Conservation (phyloP, 2,113 vertebrate genomes). For the Terrapene triunguis region DNA sequence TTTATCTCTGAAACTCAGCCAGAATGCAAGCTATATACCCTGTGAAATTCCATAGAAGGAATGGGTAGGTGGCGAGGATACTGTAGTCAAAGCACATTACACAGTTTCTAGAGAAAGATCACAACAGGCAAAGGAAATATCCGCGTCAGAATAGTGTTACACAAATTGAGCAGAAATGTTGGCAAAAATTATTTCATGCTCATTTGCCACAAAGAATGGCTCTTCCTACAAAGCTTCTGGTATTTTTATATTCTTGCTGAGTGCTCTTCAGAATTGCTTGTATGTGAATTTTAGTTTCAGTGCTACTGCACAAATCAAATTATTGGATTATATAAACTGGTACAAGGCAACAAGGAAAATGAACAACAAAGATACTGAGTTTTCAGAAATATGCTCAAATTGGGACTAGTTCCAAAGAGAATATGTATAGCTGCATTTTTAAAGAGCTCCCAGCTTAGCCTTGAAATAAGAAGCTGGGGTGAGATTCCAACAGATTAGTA, state of each 20-base stretch:
- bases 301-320: background rate
- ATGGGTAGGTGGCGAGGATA: background rate
- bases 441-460: background rate
- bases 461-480: background rate
- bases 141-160: background rate
- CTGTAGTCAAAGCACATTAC: background rate
- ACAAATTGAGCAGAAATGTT: background rate
- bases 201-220: background rate
- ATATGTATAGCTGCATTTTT: background rate
- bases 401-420: background rate
- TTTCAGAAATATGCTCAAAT: background rate
- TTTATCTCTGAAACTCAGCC: background rate
- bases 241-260: slow-evolving; percentile 1
- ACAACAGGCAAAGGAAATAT: background rate
- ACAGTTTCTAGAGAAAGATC: background rate
- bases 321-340: background rate
- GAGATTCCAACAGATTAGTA: background rate
- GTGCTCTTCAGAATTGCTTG: background rate
- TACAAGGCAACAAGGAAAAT: background rate
- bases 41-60: background rate
- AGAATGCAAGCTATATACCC: background rate
- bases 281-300: slow-evolving; percentile 23
- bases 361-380: background rate
- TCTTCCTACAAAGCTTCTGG: background rate
- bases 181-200: background rate